Evolutionary conservation across 2,888 invertebrate species (phyloP).

Genomic region (Boloria selene): DNA sequence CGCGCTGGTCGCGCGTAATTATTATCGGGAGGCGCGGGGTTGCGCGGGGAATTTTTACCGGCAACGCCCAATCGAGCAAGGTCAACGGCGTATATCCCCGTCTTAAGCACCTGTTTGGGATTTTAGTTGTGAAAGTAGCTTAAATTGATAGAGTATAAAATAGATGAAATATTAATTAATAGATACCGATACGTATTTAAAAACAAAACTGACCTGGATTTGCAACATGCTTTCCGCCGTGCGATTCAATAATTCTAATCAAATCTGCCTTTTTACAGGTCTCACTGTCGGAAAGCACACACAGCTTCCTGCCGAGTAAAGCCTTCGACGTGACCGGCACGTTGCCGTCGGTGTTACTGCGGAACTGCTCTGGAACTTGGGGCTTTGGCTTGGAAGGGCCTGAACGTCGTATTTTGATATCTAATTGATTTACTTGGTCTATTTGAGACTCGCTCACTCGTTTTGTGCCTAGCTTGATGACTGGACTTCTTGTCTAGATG

Average conservation of each 20-base stretch:
- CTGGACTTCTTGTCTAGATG: conserved; percentile 56
- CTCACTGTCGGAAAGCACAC: conserved; percentile 64
- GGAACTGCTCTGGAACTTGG: conserved; percentile 62
- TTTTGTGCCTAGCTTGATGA: conserved; percentile 62
- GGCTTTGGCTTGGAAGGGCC: conserved; percentile 43
- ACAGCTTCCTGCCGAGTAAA: conserved; percentile 58
- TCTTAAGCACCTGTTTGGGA: not conserved
- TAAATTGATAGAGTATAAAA: not conserved
- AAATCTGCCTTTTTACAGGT: conserved; percentile 59
- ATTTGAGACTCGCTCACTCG: conserved; percentile 55
- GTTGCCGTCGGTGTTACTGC: conserved; percentile 39
- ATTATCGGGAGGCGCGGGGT: too few relatives aligned
- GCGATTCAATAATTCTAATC: conserved; percentile 58
- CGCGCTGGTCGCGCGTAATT: too few relatives aligned
- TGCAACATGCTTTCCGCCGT: conserved; percentile 64
- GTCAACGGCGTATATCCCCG: too few relatives aligned
- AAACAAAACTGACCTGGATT: conserved; percentile 54
- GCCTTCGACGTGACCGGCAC: conserved; percentile 59
- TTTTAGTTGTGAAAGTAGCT: not conserved
- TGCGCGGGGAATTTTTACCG: too few relatives aligned
- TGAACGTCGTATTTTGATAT: conserved; percentile 12
- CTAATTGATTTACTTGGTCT: conserved; percentile 36
- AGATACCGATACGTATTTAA: not conserved
- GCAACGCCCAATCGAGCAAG: too few relatives aligned
- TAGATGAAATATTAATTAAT: not conserved